A percentile compares a stretch with the other conserved stretches of the same genome.
These are phyloP conservation scores for Oxyscelio sp. DNA, from an alignment of 2,888 invertebrate genomes.

Conservation along the genomic window DNA sequence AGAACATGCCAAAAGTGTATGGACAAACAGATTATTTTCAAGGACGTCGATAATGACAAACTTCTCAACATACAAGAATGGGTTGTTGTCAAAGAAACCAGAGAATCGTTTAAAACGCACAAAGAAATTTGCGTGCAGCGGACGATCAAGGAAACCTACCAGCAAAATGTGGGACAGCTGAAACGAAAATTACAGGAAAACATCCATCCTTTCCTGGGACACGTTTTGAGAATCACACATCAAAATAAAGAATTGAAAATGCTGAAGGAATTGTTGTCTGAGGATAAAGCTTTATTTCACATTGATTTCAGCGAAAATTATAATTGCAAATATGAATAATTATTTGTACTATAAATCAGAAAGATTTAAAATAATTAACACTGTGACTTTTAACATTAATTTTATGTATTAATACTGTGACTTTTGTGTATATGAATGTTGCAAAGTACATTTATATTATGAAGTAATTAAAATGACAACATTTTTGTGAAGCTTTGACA, in stretches of 20 bases:
- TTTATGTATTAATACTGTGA: no score
- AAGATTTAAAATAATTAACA: no score
- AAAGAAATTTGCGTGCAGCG: constrained; percentile 41
- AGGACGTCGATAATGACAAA: constrained; percentile 17
- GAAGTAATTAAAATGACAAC: constrained; percentile 13
- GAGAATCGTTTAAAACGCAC: constrained; percentile 6
- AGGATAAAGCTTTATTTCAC: constrained; percentile 16
- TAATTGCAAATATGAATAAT: no score
- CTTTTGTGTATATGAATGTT: no score
- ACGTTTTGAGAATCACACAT: constrained; percentile 1
- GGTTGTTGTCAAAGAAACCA: constrained; percentile 1
- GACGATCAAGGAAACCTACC: constrained; percentile 12
- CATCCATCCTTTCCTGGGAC: not conserved
- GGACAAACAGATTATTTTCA: constrained; percentile 24
- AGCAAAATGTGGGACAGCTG: not conserved
- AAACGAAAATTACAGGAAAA: constrained; percentile 7
- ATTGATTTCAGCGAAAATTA: constrained; percentile 54
- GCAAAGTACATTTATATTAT: no score
- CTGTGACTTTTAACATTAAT: no score
- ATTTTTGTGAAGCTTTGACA: constrained; percentile 22
- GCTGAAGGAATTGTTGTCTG: not conserved
- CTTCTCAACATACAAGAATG: constrained; percentile 3
- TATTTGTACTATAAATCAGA: no score
- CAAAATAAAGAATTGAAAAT: not conserved
- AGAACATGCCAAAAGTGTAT: not conserved